These are phyloP conservation scores for Pseudanteris insignis DNA, from an alignment of 2,888 invertebrate genomes.

Conservation along the genomic window DNA sequence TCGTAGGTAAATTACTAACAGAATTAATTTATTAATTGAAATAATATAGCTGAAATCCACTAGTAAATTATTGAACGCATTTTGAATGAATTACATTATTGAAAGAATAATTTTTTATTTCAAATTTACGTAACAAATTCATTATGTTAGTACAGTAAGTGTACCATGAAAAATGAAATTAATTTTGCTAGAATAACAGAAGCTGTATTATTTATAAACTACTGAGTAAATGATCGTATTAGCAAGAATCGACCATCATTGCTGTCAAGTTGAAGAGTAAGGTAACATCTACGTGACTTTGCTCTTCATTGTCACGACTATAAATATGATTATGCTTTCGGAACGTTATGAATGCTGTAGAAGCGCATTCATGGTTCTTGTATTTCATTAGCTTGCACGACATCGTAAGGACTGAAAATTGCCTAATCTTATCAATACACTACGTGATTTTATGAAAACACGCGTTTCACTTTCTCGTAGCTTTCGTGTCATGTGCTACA, in stretches of 20 bases:
- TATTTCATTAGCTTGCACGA: constrained; percentile 40
- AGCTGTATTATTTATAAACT: too few relatives aligned
- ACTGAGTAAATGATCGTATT: constrained; percentile 9
- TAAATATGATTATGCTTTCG: constrained; percentile 41
- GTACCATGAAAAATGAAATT: too few relatives aligned
- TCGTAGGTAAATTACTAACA: too few relatives aligned
- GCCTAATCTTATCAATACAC: too few relatives aligned
- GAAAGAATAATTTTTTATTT: too few relatives aligned
- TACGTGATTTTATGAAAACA: constrained; percentile 15
- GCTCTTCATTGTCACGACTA: constrained; percentile 41
- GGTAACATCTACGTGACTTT: constrained; percentile 35
- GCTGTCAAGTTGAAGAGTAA: constrained; percentile 44
- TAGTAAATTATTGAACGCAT: too few relatives aligned
- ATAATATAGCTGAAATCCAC: too few relatives aligned
- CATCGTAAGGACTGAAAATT: constrained; percentile 6
- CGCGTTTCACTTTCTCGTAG: constrained; percentile 27
- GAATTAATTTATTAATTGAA: too few relatives aligned
- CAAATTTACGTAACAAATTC: too few relatives aligned
- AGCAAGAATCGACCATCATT: constrained; percentile 12
- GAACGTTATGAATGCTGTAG: constrained; percentile 19
- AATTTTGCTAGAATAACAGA: too few relatives aligned
- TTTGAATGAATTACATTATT: too few relatives aligned
- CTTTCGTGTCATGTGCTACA: constrained; percentile 21
- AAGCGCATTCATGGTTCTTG: constrained; percentile 33
- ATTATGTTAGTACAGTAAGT: too few relatives aligned